Evolutionary conservation across 2,797 vertebrate genomes (phyloP), one percentile per base, ranked within the genome.

Genomic region (Cetoscarus ocellatus): DNA sequence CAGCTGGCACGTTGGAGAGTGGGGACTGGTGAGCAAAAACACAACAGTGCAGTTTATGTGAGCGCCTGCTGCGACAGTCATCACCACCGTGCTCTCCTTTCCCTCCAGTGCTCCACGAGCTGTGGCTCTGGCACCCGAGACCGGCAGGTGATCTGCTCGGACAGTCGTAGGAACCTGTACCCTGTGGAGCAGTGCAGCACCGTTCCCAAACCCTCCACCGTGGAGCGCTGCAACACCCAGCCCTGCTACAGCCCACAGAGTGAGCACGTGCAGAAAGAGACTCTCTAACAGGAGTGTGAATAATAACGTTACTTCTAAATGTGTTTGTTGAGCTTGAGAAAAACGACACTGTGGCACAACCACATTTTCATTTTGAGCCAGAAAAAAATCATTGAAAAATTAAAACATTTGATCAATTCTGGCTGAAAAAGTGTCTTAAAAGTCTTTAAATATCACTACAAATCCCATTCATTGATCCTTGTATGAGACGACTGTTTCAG

Each of bases 201-300:
- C 63, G 85, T 75, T 3, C 85, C 91, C 50, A 96, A 92, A 86
- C 97, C 98, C 1, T 7, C 83, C 34, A 93, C 92, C 0, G 70
- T 94, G 80, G 97, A 96, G 63, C 90, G 82, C 85, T 99, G 98
- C 86, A 99, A 98, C 91, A 73, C 47, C 1, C 98, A 99, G 92
- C 88, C 94, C 49, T 99, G 98, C 86, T 88, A 90, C 74, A 93
- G 91, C 38, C 92, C 94, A 3, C 97, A 96, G 78, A 89, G 98
- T 99, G 88, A 96, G 95, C 14, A 9, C 3, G 10, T 0, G 8
- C 27, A 9, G 34, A 15, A 42, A 14, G 0, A 9, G 14, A n/a
- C 14, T 8, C 13, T 55, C 3, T 38, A 5, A 42, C 40, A 42
- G n/a, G n/a, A n/a, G n/a, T 2, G 27, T 27, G 27, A 27, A 27